Evolutionary conservation across 2,888 invertebrate species (phyloP).

Genomic region (Sympetrum striolatum): DNA sequence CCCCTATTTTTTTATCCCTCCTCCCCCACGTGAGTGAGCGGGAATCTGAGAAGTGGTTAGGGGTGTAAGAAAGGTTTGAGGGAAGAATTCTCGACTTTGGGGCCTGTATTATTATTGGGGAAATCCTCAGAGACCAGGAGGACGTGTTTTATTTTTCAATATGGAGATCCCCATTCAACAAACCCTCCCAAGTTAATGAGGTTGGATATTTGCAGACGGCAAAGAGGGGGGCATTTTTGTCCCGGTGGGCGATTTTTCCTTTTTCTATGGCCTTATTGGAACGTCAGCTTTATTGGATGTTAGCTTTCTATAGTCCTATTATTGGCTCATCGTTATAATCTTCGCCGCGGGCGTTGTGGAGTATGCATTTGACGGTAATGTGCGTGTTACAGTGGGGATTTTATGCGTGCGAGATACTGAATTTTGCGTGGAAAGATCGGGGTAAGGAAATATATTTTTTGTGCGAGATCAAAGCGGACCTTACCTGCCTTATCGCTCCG

Average conservation of each 20-base stretch:
- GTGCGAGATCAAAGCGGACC: too few species aligned
- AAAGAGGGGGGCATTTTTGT: neutral
- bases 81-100: neutral
- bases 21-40: neutral
- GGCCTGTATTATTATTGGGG: slow-evolving; percentile 11
- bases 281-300: neutral
- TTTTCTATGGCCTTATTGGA: neutral
- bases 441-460: neutral
- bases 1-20: neutral
- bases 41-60: neutral
- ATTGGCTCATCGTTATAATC: neutral
- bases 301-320: neutral
- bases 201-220: neutral
- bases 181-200: neutral
- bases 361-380: neutral
- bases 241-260: neutral
- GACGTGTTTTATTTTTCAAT: slow-evolving; percentile 39
- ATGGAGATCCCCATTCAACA: neutral
- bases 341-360: neutral
- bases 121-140: neutral
- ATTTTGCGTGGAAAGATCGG: neutral
- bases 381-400: neutral
- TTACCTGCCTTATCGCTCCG: too few species aligned
- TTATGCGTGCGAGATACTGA: neutral
- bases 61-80: neutral